Evolutionary conservation across 2,888 invertebrate genomes (phyloP).

Genomic region (Dione vanillae): DNA sequence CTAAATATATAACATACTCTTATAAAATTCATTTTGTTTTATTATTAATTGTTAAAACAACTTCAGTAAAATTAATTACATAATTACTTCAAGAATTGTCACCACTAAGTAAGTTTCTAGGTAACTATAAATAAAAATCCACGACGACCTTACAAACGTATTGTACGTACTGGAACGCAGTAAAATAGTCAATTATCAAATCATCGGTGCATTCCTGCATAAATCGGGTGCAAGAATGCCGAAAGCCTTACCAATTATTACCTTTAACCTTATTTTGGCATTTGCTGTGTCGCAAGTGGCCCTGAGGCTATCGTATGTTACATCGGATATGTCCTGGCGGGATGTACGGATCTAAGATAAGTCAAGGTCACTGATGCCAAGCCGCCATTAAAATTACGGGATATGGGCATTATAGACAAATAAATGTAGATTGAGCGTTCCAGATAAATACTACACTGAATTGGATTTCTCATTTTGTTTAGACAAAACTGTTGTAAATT

Average conservation of each 20-base stretch:
- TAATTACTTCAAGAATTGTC: neutral
- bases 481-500: neutral
- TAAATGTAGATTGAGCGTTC: conserved; percentile 11
- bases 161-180: conserved; percentile 43
- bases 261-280: conserved; percentile 83
- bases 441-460: neutral
- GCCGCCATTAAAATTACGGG: conserved; percentile 23
- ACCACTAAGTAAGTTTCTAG: neutral
- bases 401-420: conserved; percentile 8
- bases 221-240: conserved; percentile 67
- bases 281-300: conserved; percentile 79
- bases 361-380: conserved; percentile 43
- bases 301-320: conserved; percentile 61
- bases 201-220: conserved; percentile 67
- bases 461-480: neutral
- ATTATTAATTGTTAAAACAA: too few relatives aligned
- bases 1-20: too few relatives aligned
- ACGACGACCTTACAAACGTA: conserved; percentile 22
- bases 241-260: conserved; percentile 70
- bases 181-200: conserved; percentile 54
- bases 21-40: too few relatives aligned
- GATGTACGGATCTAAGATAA: conserved; percentile 44
- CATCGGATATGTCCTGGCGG: conserved; percentile 46
- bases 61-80: too few relatives aligned
- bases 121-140: neutral